A percentile compares a stretch with the other conserved stretches of the same genome.
Conservation (phyloP, 1,140 invertebrate genomes). For the Drosophila triauraria region DNA sequence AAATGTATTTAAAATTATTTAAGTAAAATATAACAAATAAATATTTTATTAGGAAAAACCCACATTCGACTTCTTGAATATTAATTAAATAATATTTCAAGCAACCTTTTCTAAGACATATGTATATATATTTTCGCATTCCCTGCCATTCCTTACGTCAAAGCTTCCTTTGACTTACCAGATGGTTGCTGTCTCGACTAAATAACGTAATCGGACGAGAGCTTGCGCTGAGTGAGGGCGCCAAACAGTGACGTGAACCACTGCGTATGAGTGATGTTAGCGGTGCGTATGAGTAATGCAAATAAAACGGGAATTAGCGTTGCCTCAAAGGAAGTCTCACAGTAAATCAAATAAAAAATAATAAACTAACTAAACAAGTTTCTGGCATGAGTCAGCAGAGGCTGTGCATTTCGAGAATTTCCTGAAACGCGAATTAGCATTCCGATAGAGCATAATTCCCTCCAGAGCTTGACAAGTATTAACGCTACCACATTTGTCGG, state of each 20-base stretch:
- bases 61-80: too few species aligned
- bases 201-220: constrained; percentile 2
- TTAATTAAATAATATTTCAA: too few species aligned
- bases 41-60: too few species aligned
- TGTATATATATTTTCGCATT: neutral
- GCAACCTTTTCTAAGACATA: too few species aligned
- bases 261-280: constrained; percentile 35
- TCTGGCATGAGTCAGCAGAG: constrained; percentile 25
- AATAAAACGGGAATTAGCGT: constrained; percentile 41
- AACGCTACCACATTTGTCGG: constrained; percentile 61
- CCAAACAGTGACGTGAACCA: constrained; percentile 1
- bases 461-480: constrained; percentile 15
- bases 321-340: constrained; percentile 23
- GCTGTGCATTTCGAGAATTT: constrained; percentile 25
- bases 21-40: too few species aligned
- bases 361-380: constrained; percentile 11
- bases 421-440: constrained; percentile 27
- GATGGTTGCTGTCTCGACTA: constrained; percentile 53
- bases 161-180: constrained; percentile 19
- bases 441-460: constrained; percentile 32
- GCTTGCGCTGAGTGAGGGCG: constrained; percentile 32
- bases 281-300: constrained; percentile 54
- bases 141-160: too few species aligned
- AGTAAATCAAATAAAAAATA: constrained; percentile 18
- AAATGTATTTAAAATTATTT: too few species aligned